Base-by-base conservation (phyloP, 1,140 invertebrate genomes). In the Heliconius congener region DNA sequence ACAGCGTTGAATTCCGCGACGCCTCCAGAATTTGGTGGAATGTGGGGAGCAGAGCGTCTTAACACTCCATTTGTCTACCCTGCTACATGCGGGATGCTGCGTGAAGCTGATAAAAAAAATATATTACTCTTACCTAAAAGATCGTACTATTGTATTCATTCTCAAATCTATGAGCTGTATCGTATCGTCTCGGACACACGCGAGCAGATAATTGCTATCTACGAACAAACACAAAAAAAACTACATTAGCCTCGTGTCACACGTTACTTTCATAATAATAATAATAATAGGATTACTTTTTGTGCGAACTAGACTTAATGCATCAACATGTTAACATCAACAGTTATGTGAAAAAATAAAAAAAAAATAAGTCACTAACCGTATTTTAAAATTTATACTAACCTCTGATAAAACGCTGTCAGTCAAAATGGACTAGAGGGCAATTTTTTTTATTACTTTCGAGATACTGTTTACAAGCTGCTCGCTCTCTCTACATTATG, bases 141-240 rank as follows among this genome's bases (percentile, higher is more conserved):
- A 98, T 77, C 96, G 95, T 79, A 98, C 96, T 71, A 99, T 98
- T 93, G 98, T 97, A 93, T 99, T 99, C 97, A 98, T 99, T 84
- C 99, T 96, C 76, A 99, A 95, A 95, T 99, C 99, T 87, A 99
- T 96, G 34, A 99, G 95, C 93, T 98, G 98, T 83, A 99, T 95
- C 50, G 98, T 98, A 95, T 99, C 98, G 95, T 99, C 99, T 89
- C 99, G 95, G 57, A 98, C 97, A 92, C 98, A 99, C 86, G 97
- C 97, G 83, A 99, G 94, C 72, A 99, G 95, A 93, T 97, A 98
- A 94, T 97, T 97, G 84, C 97, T 97, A 96, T 99, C 98, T 98
- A 96, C 75, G 96, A 84, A 96, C 88, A 85, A 86, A 81, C 60
- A 19, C 39, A 78, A n/a, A 27, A 57, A 57, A 42, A 37, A 34